A percentile compares a stretch with the other conserved stretches of the same genome.
phyloP scores from a whole-genome alignment of 2,797 vertebrate species.

The Arctocebus calabarensis region DNA sequence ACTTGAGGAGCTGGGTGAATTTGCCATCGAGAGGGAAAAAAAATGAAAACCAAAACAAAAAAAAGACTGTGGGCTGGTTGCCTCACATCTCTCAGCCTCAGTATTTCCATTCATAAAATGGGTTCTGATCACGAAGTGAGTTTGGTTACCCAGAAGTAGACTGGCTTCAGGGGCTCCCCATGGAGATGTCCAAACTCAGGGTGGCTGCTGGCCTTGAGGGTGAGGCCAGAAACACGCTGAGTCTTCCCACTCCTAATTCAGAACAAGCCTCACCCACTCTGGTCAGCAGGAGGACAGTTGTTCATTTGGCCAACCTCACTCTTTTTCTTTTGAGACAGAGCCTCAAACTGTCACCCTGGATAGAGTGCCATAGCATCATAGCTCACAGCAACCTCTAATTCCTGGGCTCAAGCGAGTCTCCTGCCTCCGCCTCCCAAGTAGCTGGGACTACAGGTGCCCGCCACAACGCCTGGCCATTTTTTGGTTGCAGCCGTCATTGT shows the following conservation, averaged over 20 bases:
- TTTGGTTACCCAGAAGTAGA: background rate
- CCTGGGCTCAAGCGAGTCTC: too few species aligned
- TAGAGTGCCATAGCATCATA: too few species aligned
- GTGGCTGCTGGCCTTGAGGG: background rate
- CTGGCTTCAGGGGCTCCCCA: background rate
- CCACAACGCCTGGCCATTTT: too few species aligned
- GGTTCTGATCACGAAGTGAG: background rate
- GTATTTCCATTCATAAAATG: background rate
- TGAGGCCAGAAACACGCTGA: rapidly evolving
- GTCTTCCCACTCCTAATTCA: background rate
- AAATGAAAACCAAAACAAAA: too few species aligned
- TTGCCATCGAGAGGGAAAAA: background rate
- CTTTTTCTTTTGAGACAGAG: background rate
- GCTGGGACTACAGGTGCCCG: too few species aligned
- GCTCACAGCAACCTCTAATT: too few species aligned
- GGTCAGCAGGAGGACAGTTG: background rate
- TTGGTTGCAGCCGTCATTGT: too few species aligned
- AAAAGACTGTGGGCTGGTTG: rapidly evolving
- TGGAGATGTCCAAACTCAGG: background rate
- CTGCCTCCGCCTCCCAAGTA: too few species aligned
- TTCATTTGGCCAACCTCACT: background rate
- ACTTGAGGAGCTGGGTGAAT: background rate
- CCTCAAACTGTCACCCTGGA: too few species aligned
- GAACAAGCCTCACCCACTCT: background rate
- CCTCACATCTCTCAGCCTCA: background rate